These are phyloP conservation scores for Chaetodon trifasciatus DNA, from an alignment of 2,797 vertebrate genomes.

Conservation along the genomic window DNA sequence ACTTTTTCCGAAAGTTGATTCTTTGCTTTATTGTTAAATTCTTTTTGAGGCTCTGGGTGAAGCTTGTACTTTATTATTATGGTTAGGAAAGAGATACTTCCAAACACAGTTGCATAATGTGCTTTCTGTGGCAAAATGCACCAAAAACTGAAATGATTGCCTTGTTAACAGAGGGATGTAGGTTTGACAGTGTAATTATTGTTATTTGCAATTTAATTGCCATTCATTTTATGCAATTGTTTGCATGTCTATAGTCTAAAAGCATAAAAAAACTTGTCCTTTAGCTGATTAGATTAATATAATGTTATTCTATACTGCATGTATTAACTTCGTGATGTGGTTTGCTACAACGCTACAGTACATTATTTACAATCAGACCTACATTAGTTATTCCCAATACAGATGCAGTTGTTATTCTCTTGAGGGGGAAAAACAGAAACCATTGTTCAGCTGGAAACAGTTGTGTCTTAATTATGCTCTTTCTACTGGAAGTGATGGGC, in stretches of 20 bases:
- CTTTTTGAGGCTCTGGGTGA: neutral
- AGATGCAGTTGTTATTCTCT: neutral
- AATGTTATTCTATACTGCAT: neutral
- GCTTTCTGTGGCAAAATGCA: neutral
- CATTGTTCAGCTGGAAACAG: constrained; percentile 44
- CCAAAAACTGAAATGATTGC: neutral
- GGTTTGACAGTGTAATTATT: neutral
- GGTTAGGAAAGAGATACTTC: neutral
- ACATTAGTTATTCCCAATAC: neutral
- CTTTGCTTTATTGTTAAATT: neutral
- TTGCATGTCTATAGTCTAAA: neutral
- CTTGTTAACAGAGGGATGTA: neutral
- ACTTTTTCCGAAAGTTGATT: neutral
- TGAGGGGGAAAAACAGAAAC: neutral
- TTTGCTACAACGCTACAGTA: neutral
- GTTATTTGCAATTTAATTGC: neutral
- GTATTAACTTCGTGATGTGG: neutral
- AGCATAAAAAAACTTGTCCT: too few relatives aligned
- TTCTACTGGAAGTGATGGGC: constrained; percentile 48
- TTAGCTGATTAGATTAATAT: neutral
- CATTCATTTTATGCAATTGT: neutral
- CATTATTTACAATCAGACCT: neutral
- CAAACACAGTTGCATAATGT: neutral
- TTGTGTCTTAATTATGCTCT: constrained; percentile 55
- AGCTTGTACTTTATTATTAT: neutral